Evolutionary conservation across 2,113 vertebrate species (phyloP).

Genomic region (Tapirus terrestris): DNA sequence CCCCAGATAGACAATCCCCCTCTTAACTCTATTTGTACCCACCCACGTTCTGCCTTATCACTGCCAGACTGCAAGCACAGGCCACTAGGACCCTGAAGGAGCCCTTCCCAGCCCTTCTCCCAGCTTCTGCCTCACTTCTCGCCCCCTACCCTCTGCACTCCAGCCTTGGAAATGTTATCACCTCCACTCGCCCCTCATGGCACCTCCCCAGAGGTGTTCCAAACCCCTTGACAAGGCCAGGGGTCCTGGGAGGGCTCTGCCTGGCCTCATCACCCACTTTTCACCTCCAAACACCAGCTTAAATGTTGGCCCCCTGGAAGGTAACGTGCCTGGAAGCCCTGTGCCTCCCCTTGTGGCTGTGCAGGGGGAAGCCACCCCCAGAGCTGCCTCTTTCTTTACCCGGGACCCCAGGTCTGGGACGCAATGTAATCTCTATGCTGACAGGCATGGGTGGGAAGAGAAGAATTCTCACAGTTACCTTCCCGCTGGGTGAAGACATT

Average conservation of each 20-base stretch:
- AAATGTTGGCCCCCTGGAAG: fast-evolving
- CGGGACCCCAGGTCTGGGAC: too few species aligned
- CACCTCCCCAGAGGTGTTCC: neutral
- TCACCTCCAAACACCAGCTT: neutral
- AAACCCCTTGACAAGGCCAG: neutral
- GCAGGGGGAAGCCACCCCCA: too few species aligned
- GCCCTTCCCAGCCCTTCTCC: neutral
- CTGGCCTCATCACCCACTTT: too few species aligned
- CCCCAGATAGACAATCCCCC: neutral
- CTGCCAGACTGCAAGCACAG: too few species aligned
- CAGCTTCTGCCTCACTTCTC: too few species aligned
- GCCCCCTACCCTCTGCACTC: too few species aligned
- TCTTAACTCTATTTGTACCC: fast-evolving
- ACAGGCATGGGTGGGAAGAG: fast-evolving
- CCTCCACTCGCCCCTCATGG: too few species aligned
- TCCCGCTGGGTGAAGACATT: fast-evolving
- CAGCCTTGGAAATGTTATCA: fast-evolving
- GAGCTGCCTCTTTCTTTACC: too few species aligned
- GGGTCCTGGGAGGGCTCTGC: neutral
- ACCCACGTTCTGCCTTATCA: fast-evolving
- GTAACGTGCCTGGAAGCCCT: fast-evolving
- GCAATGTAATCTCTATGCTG: fast-evolving
- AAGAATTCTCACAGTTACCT: fast-evolving
- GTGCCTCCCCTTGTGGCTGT: too few species aligned
- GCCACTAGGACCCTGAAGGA: too few species aligned